Base-by-base conservation (phyloP, 2,797 vertebrate genomes). In the Pangasius mekongensis region DNA sequence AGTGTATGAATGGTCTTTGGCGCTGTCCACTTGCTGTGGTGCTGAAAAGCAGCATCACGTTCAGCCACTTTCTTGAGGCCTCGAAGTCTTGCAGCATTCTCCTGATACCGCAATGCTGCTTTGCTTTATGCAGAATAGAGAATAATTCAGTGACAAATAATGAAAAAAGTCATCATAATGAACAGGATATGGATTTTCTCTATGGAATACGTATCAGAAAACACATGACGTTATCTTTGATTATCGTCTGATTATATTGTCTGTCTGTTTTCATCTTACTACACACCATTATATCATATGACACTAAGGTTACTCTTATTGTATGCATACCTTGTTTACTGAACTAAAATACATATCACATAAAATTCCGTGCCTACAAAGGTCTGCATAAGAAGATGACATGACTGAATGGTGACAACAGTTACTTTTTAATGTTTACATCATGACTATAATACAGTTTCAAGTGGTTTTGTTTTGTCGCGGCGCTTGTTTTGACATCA, bases 31-130 rank as follows among this genome's bases (percentile, higher is more conserved):
- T 60, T 20, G 58, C 36, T 14, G 86, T 39, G 77, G 69, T 54
- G 36, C 89, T 93, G 87, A 87, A 62, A 69, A 3, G 14, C 49
- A 36, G n/a, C 22, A 81, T 71, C 52, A 18, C 10, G 47, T 83
- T 62, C 39, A 18, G 30, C 4, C 56, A 16, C 22, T 39, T 62
- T 39, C 33, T 27, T 8, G 36, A 43, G 52, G 78, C 30, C 54
- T 56, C 3, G 16, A 24, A 36, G 36, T 83, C 24, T 83, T 83
- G 24, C 39, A 43, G 24, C 20, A 1, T 47, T 83, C 58, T 81
- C 22, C 4, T 36, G 13, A 39, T 24, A 39, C 24, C 33, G 8
- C 24, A n/a, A 43, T 43, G 36, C 3, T 36, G 60, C 14, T 60
- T 27, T 62, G 39, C 22, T 8, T 39, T 14, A 62, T 27, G 22